phyloP scores from a whole-genome alignment of 2,113 vertebrate genomes.

The Pteropus alecto region DNA sequence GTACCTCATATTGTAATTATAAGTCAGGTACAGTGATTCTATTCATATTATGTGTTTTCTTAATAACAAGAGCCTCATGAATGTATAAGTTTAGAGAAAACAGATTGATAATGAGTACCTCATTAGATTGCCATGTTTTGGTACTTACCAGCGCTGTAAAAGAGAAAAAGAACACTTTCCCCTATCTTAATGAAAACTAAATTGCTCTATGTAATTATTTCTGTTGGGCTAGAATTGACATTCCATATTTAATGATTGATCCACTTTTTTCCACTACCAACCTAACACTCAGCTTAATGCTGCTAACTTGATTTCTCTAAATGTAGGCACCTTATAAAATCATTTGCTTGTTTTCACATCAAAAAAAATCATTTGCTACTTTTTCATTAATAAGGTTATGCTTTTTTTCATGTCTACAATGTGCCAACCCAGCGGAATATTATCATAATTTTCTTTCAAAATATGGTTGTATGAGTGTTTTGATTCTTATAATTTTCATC shows the following conservation, averaged over 20 bases:
- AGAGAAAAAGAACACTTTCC: not conserved
- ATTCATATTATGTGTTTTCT: not conserved
- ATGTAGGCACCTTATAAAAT: not conserved
- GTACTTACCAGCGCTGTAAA: not conserved
- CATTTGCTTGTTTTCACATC: not conserved
- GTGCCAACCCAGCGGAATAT: not conserved
- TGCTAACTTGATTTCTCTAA: not conserved
- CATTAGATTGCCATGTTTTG: not conserved
- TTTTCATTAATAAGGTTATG: not conserved
- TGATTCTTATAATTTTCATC: conserved; percentile 32
- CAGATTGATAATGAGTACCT: not conserved
- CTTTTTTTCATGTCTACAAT: not conserved
- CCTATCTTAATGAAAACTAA: conserved; percentile 8
- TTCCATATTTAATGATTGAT: not conserved
- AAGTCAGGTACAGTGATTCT: not conserved
- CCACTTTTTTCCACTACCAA: not conserved
- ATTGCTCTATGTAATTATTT: conserved; percentile 10
- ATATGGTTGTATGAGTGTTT: not conserved
- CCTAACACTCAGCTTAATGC: not conserved
- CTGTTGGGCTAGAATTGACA: not conserved
- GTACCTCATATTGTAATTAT: not conserved
- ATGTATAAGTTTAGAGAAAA: not conserved
- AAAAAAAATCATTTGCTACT: not conserved
- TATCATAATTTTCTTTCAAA: conserved; percentile 5
- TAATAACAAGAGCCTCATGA: not conserved